These are phyloP conservation scores for Enteromius viviparus DNA, from an alignment of 2,797 vertebrate species.

Conservation along the genomic window DNA sequence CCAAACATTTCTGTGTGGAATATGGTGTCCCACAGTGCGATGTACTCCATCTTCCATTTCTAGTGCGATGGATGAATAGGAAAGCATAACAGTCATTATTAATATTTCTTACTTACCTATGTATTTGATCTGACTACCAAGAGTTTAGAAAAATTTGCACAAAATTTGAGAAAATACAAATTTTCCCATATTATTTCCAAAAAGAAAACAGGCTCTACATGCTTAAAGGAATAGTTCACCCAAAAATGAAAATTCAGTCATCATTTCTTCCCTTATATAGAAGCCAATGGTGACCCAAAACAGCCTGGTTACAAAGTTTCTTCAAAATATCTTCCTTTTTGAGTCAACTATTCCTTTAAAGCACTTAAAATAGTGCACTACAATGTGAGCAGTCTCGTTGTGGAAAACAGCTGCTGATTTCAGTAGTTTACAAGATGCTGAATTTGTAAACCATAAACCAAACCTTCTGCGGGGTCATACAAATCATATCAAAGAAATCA, in stretches of 20 bases:
- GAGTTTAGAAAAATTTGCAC: background rate
- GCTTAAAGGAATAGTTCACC: background rate
- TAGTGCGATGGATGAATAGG: background rate
- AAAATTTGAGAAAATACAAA: background rate
- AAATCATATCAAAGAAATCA: too few species aligned
- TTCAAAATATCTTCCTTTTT: too few species aligned
- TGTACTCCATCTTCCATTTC: background rate
- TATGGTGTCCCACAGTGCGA: background rate
- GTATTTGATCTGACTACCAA: background rate
- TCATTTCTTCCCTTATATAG: too few species aligned
- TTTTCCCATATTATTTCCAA: background rate
- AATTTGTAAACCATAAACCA: background rate
- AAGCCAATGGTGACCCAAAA: too few species aligned
- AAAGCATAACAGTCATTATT: background rate
- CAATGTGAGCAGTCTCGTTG: background rate
- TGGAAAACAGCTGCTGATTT: background rate
- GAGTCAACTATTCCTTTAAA: too few species aligned
- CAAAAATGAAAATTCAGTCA: too few species aligned
- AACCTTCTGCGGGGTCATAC: too few species aligned
- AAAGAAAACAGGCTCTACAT: background rate
- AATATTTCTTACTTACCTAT: background rate
- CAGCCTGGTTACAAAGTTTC: too few species aligned
- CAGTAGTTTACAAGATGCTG: background rate
- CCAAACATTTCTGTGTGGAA: conserved; percentile 6
- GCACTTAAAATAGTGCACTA: background rate